A percentile compares a stretch with the other conserved stretches of the same genome.
These are phyloP conservation scores for Pithys albifrons DNA, from an alignment of 2,113 vertebrate species.

Conservation along the genomic window DNA sequence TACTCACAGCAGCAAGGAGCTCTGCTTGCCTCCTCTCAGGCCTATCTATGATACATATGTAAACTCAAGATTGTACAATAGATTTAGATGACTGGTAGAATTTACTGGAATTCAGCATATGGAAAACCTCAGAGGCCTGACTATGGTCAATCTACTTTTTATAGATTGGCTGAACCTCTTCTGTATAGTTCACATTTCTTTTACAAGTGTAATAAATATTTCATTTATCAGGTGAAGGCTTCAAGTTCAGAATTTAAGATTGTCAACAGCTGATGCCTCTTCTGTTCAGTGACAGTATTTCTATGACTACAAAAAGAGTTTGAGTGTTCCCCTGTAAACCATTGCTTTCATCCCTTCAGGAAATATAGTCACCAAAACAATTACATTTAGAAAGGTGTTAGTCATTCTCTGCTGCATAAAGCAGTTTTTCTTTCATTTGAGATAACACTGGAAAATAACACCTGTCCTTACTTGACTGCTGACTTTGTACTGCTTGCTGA, in stretches of 20 bases:
- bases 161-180: neutral
- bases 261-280: neutral
- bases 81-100: neutral
- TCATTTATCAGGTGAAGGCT: neutral
- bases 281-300: neutral
- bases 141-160: neutral
- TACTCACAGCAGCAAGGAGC: neutral
- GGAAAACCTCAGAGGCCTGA: neutral
- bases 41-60: neutral
- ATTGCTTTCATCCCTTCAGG: neutral
- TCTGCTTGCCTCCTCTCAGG: neutral
- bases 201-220: neutral
- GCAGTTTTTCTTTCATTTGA: slow-evolving; percentile 15
- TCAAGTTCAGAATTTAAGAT: neutral
- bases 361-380: neutral
- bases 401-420: neutral
- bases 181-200: neutral
- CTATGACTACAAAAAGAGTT: neutral
- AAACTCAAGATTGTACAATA: neutral
- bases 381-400: neutral
- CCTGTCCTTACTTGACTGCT: slow-evolving; percentile 87
- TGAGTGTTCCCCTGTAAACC: neutral
- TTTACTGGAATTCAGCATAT: neutral
- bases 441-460: slow-evolving; percentile 2
- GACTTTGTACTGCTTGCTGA: slow-evolving; percentile 84